Base-by-base conservation (phyloP, 35 echinoderm and acorn worm species). In the Heliocidaris tuberculata region DNA sequence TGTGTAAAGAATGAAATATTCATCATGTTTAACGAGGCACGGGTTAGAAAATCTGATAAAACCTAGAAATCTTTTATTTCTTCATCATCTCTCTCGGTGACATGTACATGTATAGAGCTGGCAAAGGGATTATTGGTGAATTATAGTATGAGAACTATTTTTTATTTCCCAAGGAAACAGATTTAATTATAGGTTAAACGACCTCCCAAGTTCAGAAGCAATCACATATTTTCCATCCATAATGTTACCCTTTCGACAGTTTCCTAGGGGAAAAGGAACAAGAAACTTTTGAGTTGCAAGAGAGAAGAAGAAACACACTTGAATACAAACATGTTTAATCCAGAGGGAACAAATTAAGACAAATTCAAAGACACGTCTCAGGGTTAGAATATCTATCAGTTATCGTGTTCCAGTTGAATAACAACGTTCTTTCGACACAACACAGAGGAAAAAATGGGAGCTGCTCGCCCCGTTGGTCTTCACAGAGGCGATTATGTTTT, bases 321-420 rank as follows among this genome's bases (percentile, higher is more conserved):
- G 19, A 27, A 2, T 78, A 78, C 65, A 78, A 78, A 78, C 65
- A 78, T 78, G 27, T 78, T 78, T 78, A 78, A 78, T 8, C 65
- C 65, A n/a, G 21, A 78, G 65, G 65, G 65, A 78, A 78, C 65
- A n/a, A 78, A 78, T 78, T 78, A 78, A 78, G 65, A 78, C 65
- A 78, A 78, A 78, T 78, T 78, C 65, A 78, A 78, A 78, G 65
- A 78, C 65, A 70, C 24, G 60, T 70, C 60, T 70, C 60, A 70
- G 60, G 60, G 60, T 70, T 70, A 70, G 27, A 21, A 24, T 70
- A 70, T 70, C 60, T 70, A 70, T 70, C 60, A 70, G 60, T 70
- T 70, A 70, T 70, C 60, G 60, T 70, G 60, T 27, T 70, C 60
- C 4, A 19, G 24, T 70, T 70, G 60, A 70, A 19, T 70, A 70